These are phyloP conservation scores for Drosophila nr. fundita DNA, from an alignment of 2,888 invertebrate genomes.

Conservation along the genomic window DNA sequence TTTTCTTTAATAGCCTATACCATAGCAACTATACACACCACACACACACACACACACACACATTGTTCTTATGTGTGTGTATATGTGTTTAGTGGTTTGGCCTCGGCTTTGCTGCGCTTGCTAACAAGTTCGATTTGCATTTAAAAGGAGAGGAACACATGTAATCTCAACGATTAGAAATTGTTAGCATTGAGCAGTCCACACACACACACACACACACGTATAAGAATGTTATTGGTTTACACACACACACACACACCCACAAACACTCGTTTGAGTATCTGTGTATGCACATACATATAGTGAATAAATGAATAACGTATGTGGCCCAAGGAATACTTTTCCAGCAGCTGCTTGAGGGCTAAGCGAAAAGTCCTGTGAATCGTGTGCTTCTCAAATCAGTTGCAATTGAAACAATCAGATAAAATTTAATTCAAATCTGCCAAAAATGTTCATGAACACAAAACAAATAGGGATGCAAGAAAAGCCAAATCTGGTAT, in stretches of 20 bases:
- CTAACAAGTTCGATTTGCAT: conserved; percentile 79
- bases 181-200: conserved; percentile 61
- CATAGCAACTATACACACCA: conserved; percentile 3
- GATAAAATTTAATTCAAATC: background rate
- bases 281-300: conserved; percentile 14
- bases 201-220: conserved; percentile 11
- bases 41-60: conserved; percentile 9
- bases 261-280: conserved; percentile 1
- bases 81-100: conserved; percentile 55
- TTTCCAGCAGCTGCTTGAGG: conserved; percentile 39
- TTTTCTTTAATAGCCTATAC: conserved; percentile 40
- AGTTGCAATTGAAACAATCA: background rate
- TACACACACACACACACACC: background rate
- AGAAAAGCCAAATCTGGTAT: background rate
- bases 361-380: conserved; percentile 34
- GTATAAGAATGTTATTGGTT: background rate
- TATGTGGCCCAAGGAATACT: conserved; percentile 37
- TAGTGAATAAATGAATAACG: conserved; percentile 57
- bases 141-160: conserved; percentile 76
- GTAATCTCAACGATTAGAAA: conserved; percentile 80
- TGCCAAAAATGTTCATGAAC: background rate
- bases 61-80: conserved; percentile 9
- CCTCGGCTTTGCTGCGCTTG: conserved; percentile 54
- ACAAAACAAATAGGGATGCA: background rate
- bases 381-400: background rate